phyloP scores from a whole-genome alignment of 2,113 vertebrate genomes.

The Forbesichthys papilliferus region DNA sequence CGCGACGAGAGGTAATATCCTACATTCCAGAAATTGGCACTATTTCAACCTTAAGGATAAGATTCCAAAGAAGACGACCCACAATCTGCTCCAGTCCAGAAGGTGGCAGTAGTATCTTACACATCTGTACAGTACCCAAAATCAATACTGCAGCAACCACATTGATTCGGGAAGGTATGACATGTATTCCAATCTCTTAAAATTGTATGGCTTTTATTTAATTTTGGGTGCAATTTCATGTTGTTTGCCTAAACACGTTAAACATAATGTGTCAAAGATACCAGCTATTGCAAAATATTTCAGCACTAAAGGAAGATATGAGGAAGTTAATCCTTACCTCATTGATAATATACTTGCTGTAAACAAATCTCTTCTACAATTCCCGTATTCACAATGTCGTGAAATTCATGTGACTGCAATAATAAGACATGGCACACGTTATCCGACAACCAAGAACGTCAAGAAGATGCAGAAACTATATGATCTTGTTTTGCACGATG shows the following conservation, averaged over 20 bases:
- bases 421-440: conserved; percentile 89
- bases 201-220: neutral
- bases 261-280: conserved; percentile 6
- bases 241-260: conserved; percentile 8
- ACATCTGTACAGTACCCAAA: too few species aligned
- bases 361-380: conserved; percentile 66
- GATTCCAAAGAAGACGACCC: too few species aligned
- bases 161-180: too few species aligned
- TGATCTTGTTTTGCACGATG: conserved; percentile 58
- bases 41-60: too few species aligned
- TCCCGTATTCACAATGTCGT: conserved; percentile 71
- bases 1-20: too few species aligned
- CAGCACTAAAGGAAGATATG: conserved; percentile 89
- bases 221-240: neutral
- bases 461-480: conserved; percentile 80
- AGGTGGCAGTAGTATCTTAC: too few species aligned
- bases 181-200: neutral
- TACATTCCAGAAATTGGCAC: too few species aligned
- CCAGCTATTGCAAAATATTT: conserved; percentile 80
- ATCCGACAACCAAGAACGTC: conserved; percentile 85
- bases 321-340: conserved; percentile 83
- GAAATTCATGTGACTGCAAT: conserved; percentile 83
- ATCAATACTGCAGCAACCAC: too few species aligned
- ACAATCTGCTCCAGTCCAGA: too few species aligned
- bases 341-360: conserved; percentile 74